These are phyloP conservation scores for Eulemur albifrons DNA, from an alignment of 2,797 vertebrate genomes.

Conservation along the genomic window DNA sequence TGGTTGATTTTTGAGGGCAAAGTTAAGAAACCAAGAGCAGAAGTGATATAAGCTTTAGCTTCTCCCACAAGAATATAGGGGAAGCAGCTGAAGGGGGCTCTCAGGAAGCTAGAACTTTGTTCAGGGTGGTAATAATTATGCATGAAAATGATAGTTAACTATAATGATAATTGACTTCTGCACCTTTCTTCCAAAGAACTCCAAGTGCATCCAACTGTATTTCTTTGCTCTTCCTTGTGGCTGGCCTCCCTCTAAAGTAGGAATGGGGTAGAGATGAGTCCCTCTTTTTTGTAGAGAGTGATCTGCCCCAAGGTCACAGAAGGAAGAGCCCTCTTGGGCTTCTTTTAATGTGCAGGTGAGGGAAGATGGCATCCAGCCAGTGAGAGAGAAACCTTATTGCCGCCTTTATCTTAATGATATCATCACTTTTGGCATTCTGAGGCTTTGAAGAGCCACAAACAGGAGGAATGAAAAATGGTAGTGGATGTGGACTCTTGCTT, in stretches of 20 bases:
- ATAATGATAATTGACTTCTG: conserved; percentile 37
- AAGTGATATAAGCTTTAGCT: conserved; percentile 45
- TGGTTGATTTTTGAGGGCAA: conserved; percentile 48
- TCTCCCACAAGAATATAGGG: conserved; percentile 24
- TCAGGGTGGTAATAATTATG: conserved; percentile 58
- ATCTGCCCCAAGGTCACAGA: conserved; percentile 53
- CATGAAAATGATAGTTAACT: conserved; percentile 65
- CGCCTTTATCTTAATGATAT: conserved; percentile 45
- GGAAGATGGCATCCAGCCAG: neutral
- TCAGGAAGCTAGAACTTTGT: conserved; percentile 61
- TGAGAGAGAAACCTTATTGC: neutral
- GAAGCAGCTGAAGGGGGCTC: conserved; percentile 49
- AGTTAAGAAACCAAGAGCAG: conserved; percentile 69
- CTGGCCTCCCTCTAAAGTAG: neutral
- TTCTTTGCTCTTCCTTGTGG: conserved; percentile 37
- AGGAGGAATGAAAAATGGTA: conserved; percentile 42
- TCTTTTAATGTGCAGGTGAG: conserved; percentile 13
- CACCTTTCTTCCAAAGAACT: conserved; percentile 40
- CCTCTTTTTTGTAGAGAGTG: neutral
- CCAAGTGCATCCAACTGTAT: neutral
- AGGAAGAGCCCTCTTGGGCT: conserved; percentile 31
- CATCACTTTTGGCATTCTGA: conserved; percentile 42
- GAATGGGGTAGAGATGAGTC: neutral
- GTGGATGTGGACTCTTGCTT: conserved; percentile 25
- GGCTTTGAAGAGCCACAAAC: conserved; percentile 45